A percentile compares a stretch with the other conserved stretches of the same genome.
These are phyloP conservation scores for Apis florea DNA, from an alignment of 1,140 invertebrate species.

Conservation along the genomic window DNA sequence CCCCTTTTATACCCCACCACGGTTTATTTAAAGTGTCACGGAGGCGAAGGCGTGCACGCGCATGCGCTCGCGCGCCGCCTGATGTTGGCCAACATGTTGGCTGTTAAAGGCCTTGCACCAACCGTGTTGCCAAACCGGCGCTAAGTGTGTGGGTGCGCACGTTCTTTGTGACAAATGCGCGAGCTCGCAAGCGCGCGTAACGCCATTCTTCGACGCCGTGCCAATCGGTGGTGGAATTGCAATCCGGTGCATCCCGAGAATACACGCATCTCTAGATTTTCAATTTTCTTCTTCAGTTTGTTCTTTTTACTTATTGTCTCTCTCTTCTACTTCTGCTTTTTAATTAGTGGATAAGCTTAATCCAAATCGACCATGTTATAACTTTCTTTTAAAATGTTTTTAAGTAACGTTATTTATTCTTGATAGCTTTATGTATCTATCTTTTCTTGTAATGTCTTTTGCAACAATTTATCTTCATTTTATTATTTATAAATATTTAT, in stretches of 20 bases:
- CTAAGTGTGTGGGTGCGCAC: background rate
- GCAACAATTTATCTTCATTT: too few relatives aligned
- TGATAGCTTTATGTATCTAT: too few relatives aligned
- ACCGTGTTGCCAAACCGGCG: conserved; percentile 61
- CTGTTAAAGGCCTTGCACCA: conserved; percentile 63
- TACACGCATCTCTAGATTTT: conserved; percentile 39
- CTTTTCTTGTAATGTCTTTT: too few relatives aligned
- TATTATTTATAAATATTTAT: too few relatives aligned
- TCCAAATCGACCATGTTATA: too few relatives aligned
- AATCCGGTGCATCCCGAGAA: conserved; percentile 59
- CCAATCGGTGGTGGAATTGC: conserved; percentile 62
- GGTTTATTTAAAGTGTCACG: conserved; percentile 67
- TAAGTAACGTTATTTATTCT: too few relatives aligned
- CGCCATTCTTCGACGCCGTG: conserved; percentile 58
- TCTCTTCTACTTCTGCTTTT: too few relatives aligned
- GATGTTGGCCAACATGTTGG: conserved; percentile 62
- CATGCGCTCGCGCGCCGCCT: conserved; percentile 47
- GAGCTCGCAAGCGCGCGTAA: background rate
- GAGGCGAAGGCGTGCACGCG: conserved; percentile 57
- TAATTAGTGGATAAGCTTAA: too few relatives aligned
- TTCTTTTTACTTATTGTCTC: background rate
- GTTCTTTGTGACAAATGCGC: background rate
- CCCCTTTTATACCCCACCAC: conserved; percentile 55
- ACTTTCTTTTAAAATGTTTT: too few relatives aligned
- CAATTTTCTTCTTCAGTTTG: conserved; percentile 41